phyloP scores from a whole-genome alignment of 2,888 invertebrate species.

The Drosophila paranaensis region DNA sequence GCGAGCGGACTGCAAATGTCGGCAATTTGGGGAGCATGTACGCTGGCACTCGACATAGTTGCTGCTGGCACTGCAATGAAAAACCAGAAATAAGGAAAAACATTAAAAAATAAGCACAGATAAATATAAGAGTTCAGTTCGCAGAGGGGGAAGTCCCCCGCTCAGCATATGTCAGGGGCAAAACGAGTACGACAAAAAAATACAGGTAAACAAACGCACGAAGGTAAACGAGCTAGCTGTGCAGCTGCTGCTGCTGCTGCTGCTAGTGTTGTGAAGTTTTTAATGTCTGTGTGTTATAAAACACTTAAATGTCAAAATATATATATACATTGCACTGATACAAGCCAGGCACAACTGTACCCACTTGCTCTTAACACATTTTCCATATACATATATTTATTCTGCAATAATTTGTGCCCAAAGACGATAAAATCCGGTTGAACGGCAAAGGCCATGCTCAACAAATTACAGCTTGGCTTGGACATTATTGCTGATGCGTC shows the following conservation, averaged over 20 bases:
- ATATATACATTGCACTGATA: conserved; percentile 33
- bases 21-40: conserved; percentile 86
- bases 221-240: conserved; percentile 73
- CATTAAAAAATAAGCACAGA: conserved; percentile 36
- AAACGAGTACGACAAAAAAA: conserved; percentile 26
- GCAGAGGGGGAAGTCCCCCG: neutral
- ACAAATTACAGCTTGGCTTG: conserved; percentile 23
- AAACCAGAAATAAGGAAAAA: conserved; percentile 52
- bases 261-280: conserved; percentile 41
- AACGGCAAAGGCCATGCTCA: conserved; percentile 31
- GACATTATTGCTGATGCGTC: conserved; percentile 35
- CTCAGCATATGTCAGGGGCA: conserved; percentile 51
- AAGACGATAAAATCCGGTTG: conserved; percentile 62
- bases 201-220: conserved; percentile 55
- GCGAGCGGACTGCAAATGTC: conserved; percentile 84
- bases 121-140: conserved; percentile 22
- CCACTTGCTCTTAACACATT: conserved; percentile 16
- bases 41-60: conserved; percentile 86
- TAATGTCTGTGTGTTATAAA: conserved; percentile 48
- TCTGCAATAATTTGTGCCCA: conserved; percentile 28
- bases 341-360: conserved; percentile 61
- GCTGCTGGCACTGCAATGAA: conserved; percentile 80
- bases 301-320: conserved; percentile 60
- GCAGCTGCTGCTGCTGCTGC: conserved; percentile 61
- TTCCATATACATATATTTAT: conserved; percentile 29